Conservation (phyloP, 2,888 invertebrate species). For the Andrena haemorrhoa region DNA sequence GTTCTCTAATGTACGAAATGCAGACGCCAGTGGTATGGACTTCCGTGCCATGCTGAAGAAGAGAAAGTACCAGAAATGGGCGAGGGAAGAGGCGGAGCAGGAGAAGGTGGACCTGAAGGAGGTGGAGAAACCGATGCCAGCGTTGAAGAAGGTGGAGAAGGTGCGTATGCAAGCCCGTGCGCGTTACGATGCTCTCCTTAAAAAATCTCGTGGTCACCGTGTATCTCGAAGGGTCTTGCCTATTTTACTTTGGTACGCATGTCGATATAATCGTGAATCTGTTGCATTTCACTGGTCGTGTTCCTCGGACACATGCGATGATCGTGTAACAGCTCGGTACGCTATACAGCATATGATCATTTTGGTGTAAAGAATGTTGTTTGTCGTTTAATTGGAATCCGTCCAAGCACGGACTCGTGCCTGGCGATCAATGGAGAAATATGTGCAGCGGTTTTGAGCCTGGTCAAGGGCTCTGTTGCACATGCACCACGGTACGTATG, state of each 20-base stretch:
- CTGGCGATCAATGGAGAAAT: background rate
- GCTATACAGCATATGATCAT: conserved; percentile 26
- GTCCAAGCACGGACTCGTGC: conserved; percentile 3
- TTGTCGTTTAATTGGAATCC: conserved; percentile 24
- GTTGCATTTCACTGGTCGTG: conserved; percentile 42
- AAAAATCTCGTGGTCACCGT: background rate
- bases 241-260: conserved; percentile 34
- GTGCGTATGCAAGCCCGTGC: conserved; percentile 86
- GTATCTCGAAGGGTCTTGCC: conserved; percentile 18
- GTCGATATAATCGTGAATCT: conserved; percentile 42
- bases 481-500: conserved; percentile 31
- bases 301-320: conserved; percentile 31
- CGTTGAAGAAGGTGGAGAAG: conserved; percentile 97
- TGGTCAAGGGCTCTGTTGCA: background rate
- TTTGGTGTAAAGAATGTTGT: conserved; percentile 28
- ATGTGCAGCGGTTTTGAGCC: background rate
- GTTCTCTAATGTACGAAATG: background rate
- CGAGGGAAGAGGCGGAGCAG: conserved; percentile 94
- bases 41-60: conserved; percentile 99
- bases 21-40: conserved; percentile 98
- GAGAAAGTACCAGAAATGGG: conserved; percentile 97
- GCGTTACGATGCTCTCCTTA: background rate
- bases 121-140: conserved; percentile 93
- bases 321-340: conserved; percentile 64
- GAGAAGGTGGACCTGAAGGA: conserved; percentile 98